A percentile compares a stretch with the other conserved stretches of the same genome.
phyloP scores from a whole-genome alignment of 2,797 vertebrate genomes.

The Diceros bicornis region DNA sequence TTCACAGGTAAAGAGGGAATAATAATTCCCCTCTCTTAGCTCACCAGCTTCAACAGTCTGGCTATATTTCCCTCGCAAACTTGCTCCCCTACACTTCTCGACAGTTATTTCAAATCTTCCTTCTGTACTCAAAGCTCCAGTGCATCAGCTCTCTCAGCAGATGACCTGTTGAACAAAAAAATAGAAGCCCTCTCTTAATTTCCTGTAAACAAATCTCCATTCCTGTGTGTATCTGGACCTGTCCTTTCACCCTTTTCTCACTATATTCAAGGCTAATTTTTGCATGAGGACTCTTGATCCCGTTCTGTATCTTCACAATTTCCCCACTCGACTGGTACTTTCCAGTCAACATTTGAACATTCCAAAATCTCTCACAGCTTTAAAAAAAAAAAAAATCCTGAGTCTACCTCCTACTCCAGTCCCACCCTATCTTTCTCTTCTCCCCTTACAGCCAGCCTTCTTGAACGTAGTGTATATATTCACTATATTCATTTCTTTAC shows the following conservation, averaged over 20 bases:
- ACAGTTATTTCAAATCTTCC: not conserved
- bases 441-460: not conserved
- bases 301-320: not conserved
- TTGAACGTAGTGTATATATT: rapidly evolving
- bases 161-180: not conserved
- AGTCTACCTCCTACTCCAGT: not conserved
- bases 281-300: not conserved
- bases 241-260: not conserved
- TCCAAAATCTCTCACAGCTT: not conserved
- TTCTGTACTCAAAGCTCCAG: rapidly evolving
- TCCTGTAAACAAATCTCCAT: not conserved
- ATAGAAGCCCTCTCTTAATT: not conserved
- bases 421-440: not conserved
- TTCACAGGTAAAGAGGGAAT: not conserved
- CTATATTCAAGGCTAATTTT: not conserved
- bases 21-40: not conserved
- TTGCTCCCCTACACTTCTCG: no score
- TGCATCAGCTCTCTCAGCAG: not conserved
- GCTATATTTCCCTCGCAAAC: not conserved
- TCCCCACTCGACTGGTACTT: no score
- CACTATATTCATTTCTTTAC: rapidly evolving
- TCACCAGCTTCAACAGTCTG: not conserved
- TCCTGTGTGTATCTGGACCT: not conserved
- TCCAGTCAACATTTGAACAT: not conserved
- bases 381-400: not conserved